Percentiles rank a stretch among this genome's conserved stretches.
These are phyloP conservation scores for Pavo muticus DNA, from an alignment of 2,113 vertebrate genomes.

Conservation along the genomic window DNA sequence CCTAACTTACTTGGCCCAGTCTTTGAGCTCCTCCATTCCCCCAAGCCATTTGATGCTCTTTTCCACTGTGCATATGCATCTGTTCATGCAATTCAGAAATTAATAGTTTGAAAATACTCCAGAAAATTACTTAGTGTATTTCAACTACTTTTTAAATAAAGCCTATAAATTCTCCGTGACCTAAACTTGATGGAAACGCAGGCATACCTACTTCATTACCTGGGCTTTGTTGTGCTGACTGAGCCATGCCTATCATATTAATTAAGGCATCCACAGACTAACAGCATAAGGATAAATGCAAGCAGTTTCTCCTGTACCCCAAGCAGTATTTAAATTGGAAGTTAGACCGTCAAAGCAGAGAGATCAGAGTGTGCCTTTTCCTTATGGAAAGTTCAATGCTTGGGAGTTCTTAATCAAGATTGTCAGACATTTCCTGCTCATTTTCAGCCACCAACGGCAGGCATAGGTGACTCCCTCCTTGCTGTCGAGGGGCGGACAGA, in stretches of 20 bases:
- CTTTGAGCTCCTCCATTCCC: conserved; percentile 15
- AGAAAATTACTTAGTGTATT: conserved; percentile 56
- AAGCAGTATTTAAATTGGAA: conserved; percentile 58
- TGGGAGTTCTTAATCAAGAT: conserved; percentile 77
- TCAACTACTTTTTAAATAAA: conserved; percentile 64
- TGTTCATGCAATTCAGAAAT: conserved; percentile 68
- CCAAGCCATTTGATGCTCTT: conserved; percentile 54
- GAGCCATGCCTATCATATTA: neutral
- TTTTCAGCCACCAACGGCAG: conserved; percentile 72
- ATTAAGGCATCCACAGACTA: neutral
- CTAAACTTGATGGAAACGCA: neutral
- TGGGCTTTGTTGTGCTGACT: neutral
- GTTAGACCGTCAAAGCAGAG: conserved; percentile 32
- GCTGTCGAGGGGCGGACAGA: conserved; percentile 69
- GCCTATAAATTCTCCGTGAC: conserved; percentile 54
- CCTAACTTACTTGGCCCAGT: conserved; percentile 28
- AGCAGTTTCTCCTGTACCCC: conserved; percentile 30
- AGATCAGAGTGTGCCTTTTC: conserved; percentile 64
- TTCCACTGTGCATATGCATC: conserved; percentile 59
- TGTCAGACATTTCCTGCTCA: conserved; percentile 78
- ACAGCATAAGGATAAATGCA: neutral
- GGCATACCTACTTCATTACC: neutral
- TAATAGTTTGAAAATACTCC: conserved; percentile 54
- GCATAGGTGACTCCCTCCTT: conserved; percentile 74
- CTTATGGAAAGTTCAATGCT: conserved; percentile 69